Evolutionary conservation across 2,113 vertebrate species (phyloP).

Genomic region (Anolis carolinensis): DNA sequence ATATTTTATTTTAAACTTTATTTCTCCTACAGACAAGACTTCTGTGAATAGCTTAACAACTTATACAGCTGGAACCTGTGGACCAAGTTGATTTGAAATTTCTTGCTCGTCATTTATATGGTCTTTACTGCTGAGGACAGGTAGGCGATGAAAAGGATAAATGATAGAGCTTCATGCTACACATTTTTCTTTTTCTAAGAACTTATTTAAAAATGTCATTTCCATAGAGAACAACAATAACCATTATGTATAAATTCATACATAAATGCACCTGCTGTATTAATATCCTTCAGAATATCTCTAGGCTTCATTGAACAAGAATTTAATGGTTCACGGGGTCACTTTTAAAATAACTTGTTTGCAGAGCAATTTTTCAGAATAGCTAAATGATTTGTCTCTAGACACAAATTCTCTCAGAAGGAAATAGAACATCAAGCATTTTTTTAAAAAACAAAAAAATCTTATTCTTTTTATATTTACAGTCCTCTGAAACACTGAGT

Average conservation of each 20-base stretch:
- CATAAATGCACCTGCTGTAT: background rate
- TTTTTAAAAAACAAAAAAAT: background rate
- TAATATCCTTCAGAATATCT: background rate
- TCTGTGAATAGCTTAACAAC: background rate
- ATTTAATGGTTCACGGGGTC: background rate
- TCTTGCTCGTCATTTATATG: background rate
- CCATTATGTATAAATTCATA: background rate
- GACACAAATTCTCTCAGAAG: slow-evolving; percentile 8
- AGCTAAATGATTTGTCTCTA: background rate
- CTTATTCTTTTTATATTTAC: background rate
- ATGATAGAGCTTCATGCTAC: background rate
- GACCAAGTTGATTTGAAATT: slow-evolving; percentile 1
- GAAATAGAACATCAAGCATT: background rate
- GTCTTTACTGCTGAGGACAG: background rate
- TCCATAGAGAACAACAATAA: background rate
- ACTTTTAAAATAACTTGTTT: slow-evolving; percentile 32
- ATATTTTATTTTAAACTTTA: background rate
- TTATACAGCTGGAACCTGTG: background rate
- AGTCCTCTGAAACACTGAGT: background rate
- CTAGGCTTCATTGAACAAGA: background rate
- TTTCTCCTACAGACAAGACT: background rate
- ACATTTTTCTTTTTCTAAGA: background rate
- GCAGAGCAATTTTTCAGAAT: background rate
- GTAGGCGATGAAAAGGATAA: background rate
- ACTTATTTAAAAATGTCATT: slow-evolving; percentile 8